A percentile compares a stretch with the other conserved stretches of the same genome.
Conservation (phyloP, 2,888 invertebrate species). For the Blera fallax region DNA sequence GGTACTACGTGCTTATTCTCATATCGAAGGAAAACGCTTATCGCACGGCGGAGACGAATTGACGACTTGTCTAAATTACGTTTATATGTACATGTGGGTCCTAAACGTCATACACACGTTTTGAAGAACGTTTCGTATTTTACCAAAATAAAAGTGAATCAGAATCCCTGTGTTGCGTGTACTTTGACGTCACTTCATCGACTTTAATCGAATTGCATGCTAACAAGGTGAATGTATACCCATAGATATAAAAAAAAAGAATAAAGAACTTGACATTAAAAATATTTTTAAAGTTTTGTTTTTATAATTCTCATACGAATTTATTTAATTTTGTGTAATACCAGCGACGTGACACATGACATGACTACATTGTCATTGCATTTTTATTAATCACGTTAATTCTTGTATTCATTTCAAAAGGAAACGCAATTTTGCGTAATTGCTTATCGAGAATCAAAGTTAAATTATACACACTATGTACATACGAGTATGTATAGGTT, state of each 20-base stretch:
- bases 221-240: background rate
- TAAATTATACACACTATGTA: background rate
- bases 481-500: no score
- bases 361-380: background rate
- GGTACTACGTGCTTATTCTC: constrained; percentile 48
- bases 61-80: constrained; percentile 43
- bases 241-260: background rate
- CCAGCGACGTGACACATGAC: background rate
- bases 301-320: background rate
- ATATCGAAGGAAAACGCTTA: constrained; percentile 16
- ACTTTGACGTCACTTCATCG: constrained; percentile 11
- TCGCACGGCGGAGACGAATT: constrained; percentile 37
- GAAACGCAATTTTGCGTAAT: background rate
- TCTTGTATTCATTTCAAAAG: background rate
- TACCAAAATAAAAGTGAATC: constrained; percentile 34
- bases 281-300: background rate
- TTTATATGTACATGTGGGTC: background rate
- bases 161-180: background rate
- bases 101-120: background rate
- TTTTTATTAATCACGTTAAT: no score
- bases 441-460: background rate
- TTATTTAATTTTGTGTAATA: background rate
- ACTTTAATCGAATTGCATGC: background rate
- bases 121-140: constrained; percentile 34
- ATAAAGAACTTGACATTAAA: background rate